A percentile compares a stretch with the other conserved stretches of the same genome.
phyloP scores from a whole-genome alignment of 1,140 invertebrate genomes.

The Drosophila murphyi region DNA sequence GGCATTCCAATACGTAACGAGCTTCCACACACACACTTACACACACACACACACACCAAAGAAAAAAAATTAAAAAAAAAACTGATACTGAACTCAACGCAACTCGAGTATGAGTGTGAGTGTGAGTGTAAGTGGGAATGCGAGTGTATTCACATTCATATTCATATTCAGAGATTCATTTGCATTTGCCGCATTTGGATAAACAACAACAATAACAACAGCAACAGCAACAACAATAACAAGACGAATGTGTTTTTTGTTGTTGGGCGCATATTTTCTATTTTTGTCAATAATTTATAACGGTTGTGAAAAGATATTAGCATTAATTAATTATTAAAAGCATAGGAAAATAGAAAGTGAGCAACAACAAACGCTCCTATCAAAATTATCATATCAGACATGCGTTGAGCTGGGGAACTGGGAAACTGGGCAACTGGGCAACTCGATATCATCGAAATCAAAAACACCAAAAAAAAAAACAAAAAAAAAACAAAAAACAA shows the following conservation, averaged over 20 bases:
- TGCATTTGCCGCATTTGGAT: conserved; percentile 51
- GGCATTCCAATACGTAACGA: conserved; percentile 64
- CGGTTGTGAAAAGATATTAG: conserved; percentile 83
- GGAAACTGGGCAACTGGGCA: not conserved
- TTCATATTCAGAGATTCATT: conserved; percentile 50
- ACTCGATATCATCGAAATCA: conserved; percentile 32
- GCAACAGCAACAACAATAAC: not conserved
- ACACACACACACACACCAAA: too few species aligned
- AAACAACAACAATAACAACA: conserved; percentile 16
- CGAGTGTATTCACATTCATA: conserved; percentile 25
- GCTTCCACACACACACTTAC: not conserved
- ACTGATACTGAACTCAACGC: conserved; percentile 9
- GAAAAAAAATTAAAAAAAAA: not conserved
- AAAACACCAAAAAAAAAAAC: conserved; percentile 1
- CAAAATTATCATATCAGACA: conserved; percentile 65
- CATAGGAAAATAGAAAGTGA: conserved; percentile 82
- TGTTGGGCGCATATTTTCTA: conserved; percentile 61
- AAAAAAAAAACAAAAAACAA: conserved; percentile 39
- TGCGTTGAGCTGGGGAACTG: conserved; percentile 2
- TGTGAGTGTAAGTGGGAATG: not conserved
- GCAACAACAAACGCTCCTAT: conserved; percentile 19
- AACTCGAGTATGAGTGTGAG: not conserved
- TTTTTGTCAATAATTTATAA: conserved; percentile 80
- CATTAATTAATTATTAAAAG: conserved; percentile 83
- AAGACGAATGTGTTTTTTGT: conserved; percentile 18